Evolutionary conservation across 2,888 invertebrate species (phyloP).

Genomic region (Scrobipalpa atriplicella): DNA sequence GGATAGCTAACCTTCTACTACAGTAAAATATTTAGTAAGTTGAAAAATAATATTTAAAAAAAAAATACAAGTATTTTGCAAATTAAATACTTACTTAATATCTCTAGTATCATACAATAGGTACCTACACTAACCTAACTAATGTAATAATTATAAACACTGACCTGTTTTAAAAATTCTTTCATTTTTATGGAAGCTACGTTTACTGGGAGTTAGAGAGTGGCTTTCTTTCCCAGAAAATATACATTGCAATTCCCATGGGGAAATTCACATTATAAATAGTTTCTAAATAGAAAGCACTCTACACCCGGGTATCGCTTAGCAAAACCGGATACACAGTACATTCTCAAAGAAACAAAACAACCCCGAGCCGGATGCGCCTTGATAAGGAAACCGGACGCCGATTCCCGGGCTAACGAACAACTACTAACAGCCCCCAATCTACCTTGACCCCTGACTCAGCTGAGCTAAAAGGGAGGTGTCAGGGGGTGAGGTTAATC

Average conservation of each 20-base stretch:
- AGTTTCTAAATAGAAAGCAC: constrained; percentile 6
- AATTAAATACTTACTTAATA: no score
- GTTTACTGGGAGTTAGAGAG: no score
- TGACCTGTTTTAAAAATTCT: no score
- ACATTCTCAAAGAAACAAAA: constrained; percentile 68
- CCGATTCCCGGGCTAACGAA: constrained; percentile 67
- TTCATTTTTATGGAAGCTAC: no score
- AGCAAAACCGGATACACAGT: constrained; percentile 49
- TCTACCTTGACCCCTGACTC: constrained; percentile 42
- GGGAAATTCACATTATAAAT: neutral
- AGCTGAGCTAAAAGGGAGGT: constrained; percentile 29
- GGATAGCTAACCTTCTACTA: neutral
- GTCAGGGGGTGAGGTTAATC: constrained; percentile 23
- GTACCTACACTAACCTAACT: no score
- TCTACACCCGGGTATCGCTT: neutral
- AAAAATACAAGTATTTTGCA: no score
- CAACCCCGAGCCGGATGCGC: constrained; percentile 60
- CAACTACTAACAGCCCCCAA: constrained; percentile 60
- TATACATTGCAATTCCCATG: neutral
- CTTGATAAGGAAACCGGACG: constrained; percentile 74
- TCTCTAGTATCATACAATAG: no score
- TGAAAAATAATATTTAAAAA: no score
- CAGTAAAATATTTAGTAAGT: no score
- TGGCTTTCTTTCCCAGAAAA: neutral
- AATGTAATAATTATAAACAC: no score